Evolutionary conservation across 2,113 vertebrate species (phyloP).

Genomic region (Crotalus tigris): DNA sequence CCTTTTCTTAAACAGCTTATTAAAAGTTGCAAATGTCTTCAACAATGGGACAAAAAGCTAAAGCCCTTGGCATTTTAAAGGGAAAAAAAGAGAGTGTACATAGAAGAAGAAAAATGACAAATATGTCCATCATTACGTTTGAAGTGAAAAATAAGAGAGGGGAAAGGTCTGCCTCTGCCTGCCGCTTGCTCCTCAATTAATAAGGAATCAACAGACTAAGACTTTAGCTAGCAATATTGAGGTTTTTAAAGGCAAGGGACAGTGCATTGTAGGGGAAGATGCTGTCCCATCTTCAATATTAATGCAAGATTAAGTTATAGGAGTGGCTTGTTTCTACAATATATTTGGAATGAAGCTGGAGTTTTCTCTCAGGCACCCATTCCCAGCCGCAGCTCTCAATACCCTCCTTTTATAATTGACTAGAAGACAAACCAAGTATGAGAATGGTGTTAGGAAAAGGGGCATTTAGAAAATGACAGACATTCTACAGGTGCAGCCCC

Average conservation of each 20-base stretch:
- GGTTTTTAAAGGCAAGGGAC: not conserved
- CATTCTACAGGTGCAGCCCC: not conserved
- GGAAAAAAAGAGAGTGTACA: not conserved
- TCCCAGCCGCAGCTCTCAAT: not conserved
- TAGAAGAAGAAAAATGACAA: not conserved
- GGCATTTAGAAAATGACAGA: not conserved
- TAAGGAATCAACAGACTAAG: no score
- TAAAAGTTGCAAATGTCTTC: not conserved
- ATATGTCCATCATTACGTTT: not conserved
- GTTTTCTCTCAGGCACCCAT: not conserved
- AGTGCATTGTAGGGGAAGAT: not conserved
- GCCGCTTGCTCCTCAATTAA: not conserved
- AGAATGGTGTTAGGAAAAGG: not conserved
- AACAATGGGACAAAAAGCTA: not conserved
- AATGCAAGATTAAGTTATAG: not conserved
- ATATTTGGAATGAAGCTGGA: not conserved
- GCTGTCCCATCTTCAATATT: not conserved
- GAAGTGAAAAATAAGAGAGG: not conserved
- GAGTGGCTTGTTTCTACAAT: not conserved
- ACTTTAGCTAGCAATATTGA: not conserved
- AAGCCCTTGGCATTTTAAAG: not conserved
- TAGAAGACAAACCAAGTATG: not conserved
- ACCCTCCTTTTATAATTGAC: not conserved
- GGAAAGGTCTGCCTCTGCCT: no score
- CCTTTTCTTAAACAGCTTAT: not conserved